Evolutionary conservation across 1,140 invertebrate genomes (phyloP).

Genomic region (Brachionus paranguensis): DNA sequence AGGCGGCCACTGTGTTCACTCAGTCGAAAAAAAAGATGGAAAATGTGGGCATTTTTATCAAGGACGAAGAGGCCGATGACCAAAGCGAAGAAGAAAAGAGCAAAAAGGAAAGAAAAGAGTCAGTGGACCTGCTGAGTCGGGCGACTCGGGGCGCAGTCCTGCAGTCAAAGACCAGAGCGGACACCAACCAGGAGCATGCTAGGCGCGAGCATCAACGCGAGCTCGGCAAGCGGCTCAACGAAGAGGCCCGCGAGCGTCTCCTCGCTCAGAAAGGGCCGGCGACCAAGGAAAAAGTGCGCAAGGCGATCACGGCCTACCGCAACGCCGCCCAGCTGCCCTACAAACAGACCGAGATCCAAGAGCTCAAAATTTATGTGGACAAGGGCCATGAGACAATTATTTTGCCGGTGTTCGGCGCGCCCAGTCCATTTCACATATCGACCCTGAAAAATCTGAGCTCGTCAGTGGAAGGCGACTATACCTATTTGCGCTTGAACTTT

Average conservation of each 20-base stretch:
- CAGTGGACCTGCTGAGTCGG: slow-evolving; percentile 60
- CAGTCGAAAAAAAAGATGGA: slow-evolving; percentile 85
- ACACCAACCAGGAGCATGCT: slow-evolving; percentile 88
- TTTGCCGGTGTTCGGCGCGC: slow-evolving; percentile 85
- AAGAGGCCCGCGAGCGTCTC: slow-evolving; percentile 80
- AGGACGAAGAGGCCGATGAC: slow-evolving; percentile 64
- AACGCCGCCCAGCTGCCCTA: slow-evolving; percentile 77
- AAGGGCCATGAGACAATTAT: slow-evolving; percentile 96
- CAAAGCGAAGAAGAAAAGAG: slow-evolving; percentile 64
- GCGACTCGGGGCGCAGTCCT: slow-evolving; percentile 51
- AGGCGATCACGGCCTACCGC: slow-evolving; percentile 91
- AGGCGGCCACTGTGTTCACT: slow-evolving; percentile 78
- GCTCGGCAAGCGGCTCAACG: slow-evolving; percentile 79
- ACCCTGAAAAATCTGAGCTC: slow-evolving; percentile 98
- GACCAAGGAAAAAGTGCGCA: slow-evolving; percentile 69
- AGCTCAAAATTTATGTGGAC: slow-evolving; percentile 91
- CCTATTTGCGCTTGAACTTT: slow-evolving; percentile 96
- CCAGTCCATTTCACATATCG: slow-evolving; percentile 95
- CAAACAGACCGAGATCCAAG: slow-evolving; percentile 81
- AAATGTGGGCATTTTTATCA: slow-evolving; percentile 90
- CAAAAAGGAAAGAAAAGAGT: slow-evolving; percentile 61
- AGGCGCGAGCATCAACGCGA: slow-evolving; percentile 93
- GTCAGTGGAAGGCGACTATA: slow-evolving; percentile 96
- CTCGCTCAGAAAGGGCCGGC: slow-evolving; percentile 70
- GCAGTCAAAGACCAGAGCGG: background rate